These are phyloP conservation scores for Amphimallon solstitiale DNA, from an alignment of 2,888 invertebrate genomes.

Conservation along the genomic window DNA sequence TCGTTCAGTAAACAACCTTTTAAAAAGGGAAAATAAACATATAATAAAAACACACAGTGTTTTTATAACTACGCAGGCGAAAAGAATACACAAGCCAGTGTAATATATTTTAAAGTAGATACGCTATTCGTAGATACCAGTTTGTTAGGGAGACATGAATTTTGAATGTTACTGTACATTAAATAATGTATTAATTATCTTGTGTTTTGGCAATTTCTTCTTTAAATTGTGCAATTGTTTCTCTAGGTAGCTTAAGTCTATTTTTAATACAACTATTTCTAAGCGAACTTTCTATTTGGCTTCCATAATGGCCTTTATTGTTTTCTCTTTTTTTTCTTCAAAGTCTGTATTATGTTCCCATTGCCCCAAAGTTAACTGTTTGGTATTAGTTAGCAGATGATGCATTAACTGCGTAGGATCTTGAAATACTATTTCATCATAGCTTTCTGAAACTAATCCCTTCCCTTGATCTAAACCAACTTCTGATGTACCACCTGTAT, in stretches of 20 bases:
- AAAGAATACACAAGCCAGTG: no score
- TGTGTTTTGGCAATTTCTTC: no score
- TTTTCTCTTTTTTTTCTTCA: slow-evolving; percentile 87
- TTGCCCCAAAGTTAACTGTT: slow-evolving; percentile 76
- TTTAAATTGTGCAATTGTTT: slow-evolving; percentile 84
- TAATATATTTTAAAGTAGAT: no score
- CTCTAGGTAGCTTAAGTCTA: slow-evolving; percentile 83
- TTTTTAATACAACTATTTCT: slow-evolving; percentile 87
- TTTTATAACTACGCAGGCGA: no score
- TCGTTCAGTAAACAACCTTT: no score
- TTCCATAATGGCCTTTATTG: slow-evolving; percentile 77
- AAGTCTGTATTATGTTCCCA: slow-evolving; percentile 88
- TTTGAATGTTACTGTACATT: no score
- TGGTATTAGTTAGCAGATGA: slow-evolving; percentile 81
- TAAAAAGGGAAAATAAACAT: no score
- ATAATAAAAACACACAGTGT: no score
- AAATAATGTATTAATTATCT: no score
- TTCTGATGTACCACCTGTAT: slow-evolving; percentile 74
- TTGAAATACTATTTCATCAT: slow-evolving; percentile 95
- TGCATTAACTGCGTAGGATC: slow-evolving; percentile 92
- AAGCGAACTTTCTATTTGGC: slow-evolving; percentile 83
- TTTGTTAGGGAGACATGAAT: no score
- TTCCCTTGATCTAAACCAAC: slow-evolving; percentile 75
- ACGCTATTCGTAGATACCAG: no score
- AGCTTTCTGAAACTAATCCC: slow-evolving; percentile 88